phyloP scores from a whole-genome alignment of 2,797 vertebrate species.

The Setipinna tenuifilis region DNA sequence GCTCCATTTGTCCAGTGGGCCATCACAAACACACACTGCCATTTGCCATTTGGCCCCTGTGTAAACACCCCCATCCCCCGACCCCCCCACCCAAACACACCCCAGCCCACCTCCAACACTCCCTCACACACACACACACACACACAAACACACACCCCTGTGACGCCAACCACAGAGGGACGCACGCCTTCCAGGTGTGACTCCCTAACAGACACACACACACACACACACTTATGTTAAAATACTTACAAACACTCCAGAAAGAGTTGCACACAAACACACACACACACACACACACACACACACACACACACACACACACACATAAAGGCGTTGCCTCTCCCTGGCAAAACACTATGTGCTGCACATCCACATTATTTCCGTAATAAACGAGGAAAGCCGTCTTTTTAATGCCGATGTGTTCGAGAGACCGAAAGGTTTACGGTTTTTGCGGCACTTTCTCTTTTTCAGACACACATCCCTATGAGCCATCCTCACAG shows the following conservation, averaged over 20 bases:
- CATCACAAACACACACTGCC: slow-evolving; percentile 61
- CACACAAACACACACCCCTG: slow-evolving; percentile 12
- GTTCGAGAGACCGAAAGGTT: too few species aligned
- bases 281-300: neutral
- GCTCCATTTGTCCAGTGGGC: slow-evolving; percentile 70
- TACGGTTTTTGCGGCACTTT: too few species aligned
- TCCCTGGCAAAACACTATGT: too few species aligned
- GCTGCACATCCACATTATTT: neutral
- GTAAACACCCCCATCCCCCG: slow-evolving; percentile 59
- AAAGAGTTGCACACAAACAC: slow-evolving; percentile 24
- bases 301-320: neutral
- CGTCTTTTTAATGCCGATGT: too few species aligned
- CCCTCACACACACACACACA: slow-evolving; percentile 1
- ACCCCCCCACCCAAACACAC: slow-evolving; percentile 19
- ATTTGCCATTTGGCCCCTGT: slow-evolving; percentile 67
- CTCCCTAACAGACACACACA: neutral
- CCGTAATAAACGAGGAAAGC: too few species aligned
- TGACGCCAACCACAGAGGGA: neutral
- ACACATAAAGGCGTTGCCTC: too few species aligned
- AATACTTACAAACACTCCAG: neutral
- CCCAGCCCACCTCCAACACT: neutral
- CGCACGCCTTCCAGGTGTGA: neutral
- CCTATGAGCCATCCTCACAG: too few species aligned
- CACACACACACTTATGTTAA: slow-evolving; percentile 1
- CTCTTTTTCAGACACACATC: too few species aligned